These are phyloP conservation scores for Scaptodrosophila latifasciaeformis DNA, from an alignment of 2,888 invertebrate species.

Conservation along the genomic window DNA sequence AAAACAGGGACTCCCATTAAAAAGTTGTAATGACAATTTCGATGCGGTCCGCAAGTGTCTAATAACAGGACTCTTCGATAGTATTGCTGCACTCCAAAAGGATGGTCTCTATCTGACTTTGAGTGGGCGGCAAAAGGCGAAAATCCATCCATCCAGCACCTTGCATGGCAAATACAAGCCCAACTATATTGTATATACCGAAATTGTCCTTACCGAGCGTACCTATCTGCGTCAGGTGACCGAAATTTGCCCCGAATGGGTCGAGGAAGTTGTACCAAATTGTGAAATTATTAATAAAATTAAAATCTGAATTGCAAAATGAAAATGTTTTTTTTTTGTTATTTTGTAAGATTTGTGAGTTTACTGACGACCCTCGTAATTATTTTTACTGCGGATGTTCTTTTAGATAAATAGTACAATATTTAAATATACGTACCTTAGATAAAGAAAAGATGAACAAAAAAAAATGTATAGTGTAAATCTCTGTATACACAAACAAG, in stretches of 20 bases:
- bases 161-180: constrained; percentile 79
- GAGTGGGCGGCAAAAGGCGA: constrained; percentile 80
- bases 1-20: constrained; percentile 78
- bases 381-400: too few relatives aligned
- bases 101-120: constrained; percentile 84
- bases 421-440: too few relatives aligned
- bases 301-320: constrained; percentile 24
- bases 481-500: too few relatives aligned
- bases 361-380: too few relatives aligned
- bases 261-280: constrained; percentile 79
- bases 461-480: too few relatives aligned
- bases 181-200: constrained; percentile 86
- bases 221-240: constrained; percentile 87
- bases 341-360: too few relatives aligned
- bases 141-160: constrained; percentile 89
- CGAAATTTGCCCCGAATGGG: constrained; percentile 87
- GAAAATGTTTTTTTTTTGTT: too few relatives aligned
- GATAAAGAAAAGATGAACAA: too few relatives aligned
- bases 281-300: constrained; percentile 59
- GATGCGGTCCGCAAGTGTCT: constrained; percentile 86
- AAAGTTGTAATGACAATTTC: constrained; percentile 80
- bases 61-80: constrained; percentile 87
- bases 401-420: too few relatives aligned
- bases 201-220: constrained; percentile 89
- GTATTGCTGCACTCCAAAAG: constrained; percentile 87